Percentiles rank a stretch among this genome's conserved stretches.
Conservation (phyloP, 2,113 vertebrate species). For the Hystrix brachyura region DNA sequence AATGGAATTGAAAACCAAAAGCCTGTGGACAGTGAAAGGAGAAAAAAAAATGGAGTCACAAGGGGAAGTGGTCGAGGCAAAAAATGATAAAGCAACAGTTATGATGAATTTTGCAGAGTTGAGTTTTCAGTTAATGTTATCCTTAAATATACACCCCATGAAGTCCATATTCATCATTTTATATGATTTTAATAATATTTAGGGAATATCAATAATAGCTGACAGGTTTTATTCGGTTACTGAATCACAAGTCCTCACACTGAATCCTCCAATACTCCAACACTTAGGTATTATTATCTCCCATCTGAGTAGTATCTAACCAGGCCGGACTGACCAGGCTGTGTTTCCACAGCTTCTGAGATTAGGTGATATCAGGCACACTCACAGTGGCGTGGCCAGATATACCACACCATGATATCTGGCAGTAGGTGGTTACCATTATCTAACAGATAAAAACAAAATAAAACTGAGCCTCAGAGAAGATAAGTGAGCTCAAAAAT, state of each 20-base stretch:
- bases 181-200: conserved; percentile 13
- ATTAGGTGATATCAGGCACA: not conserved
- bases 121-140: not conserved
- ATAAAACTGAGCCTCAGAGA: not conserved
- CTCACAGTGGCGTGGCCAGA: not conserved
- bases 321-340: not conserved
- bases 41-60: not conserved
- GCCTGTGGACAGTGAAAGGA: conserved; percentile 52
- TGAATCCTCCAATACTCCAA: not conserved
- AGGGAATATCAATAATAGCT: not conserved
- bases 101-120: not conserved
- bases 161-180: not conserved
- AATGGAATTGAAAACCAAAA: conserved; percentile 81
- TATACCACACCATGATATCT: not conserved
- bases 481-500: not conserved
- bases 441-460: not conserved
- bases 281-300: not conserved
- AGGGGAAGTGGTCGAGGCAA: not conserved
- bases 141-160: not conserved
- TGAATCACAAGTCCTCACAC: not conserved
- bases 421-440: not conserved
- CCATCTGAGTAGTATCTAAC: not conserved
- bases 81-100: not conserved
- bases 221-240: not conserved
- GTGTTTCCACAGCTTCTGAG: not conserved